A percentile compares a stretch with the other conserved stretches of the same genome.
These are phyloP conservation scores for Nomada goodeniana DNA, from an alignment of 2,888 invertebrate genomes.

Conservation along the genomic window DNA sequence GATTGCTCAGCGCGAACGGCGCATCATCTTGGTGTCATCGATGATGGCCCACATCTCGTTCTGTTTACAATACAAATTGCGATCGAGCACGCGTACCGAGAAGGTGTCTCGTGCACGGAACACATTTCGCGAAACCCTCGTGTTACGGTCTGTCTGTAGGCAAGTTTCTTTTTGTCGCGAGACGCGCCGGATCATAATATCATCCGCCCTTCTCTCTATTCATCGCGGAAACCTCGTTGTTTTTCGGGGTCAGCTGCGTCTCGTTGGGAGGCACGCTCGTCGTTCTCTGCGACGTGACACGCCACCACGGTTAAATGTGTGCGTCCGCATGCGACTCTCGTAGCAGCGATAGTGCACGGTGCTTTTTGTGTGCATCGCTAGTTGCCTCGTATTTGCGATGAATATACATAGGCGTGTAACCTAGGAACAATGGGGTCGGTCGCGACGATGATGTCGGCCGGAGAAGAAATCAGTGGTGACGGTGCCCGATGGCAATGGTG, in stretches of 20 bases:
- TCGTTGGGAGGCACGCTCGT: conserved; percentile 7
- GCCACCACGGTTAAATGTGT: background rate
- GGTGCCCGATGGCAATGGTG: conserved; percentile 34
- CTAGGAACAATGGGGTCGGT: conserved; percentile 58
- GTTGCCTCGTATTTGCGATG: conserved; percentile 24
- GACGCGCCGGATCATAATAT: background rate
- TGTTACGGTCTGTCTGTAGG: background rate
- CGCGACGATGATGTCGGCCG: conserved; percentile 41
- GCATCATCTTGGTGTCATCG: conserved; percentile 49
- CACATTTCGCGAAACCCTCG: background rate
- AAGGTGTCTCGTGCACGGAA: background rate
- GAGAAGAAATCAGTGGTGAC: conserved; percentile 45
- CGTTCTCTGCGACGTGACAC: background rate
- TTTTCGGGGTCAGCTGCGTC: conserved; percentile 43
- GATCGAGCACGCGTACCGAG: conserved; percentile 42
- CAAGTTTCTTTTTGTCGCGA: background rate
- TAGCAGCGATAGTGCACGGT: conserved; percentile 9
- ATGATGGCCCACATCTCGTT: conserved; percentile 57
- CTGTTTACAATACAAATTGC: conserved; percentile 63
- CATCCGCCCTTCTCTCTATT: background rate
- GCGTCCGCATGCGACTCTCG: conserved; percentile 4
- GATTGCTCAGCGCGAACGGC: conserved; percentile 12
- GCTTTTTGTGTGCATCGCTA: conserved; percentile 37
- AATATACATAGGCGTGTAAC: conserved; percentile 43
- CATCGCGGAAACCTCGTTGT: conserved; percentile 43